Evolutionary conservation across 2,797 vertebrate genomes (phyloP).

Genomic region (Danio tinwini): DNA sequence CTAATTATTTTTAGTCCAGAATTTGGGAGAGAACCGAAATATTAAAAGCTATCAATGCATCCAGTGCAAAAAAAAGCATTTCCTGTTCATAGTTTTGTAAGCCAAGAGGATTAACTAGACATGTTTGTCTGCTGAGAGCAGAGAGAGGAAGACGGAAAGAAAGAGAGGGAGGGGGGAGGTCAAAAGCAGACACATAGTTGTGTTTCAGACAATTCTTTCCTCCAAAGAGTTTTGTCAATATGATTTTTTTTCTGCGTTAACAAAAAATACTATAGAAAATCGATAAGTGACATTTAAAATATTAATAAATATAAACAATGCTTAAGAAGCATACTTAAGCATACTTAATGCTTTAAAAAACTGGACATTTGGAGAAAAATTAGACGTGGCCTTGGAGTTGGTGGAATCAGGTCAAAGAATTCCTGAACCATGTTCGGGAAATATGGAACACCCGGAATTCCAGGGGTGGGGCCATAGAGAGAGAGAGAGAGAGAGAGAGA

Average conservation of each 20-base stretch:
- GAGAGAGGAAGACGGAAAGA: conserved; percentile 35
- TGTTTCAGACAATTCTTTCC: not conserved
- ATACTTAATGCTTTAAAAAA: too few species aligned
- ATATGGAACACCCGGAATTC: conserved; percentile 63
- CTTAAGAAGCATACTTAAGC: too few species aligned
- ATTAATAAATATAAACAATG: not conserved
- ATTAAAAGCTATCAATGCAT: conserved; percentile 11
- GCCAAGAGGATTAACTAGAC: conserved; percentile 44
- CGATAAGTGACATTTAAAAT: too few species aligned
- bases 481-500: conserved; percentile 58
- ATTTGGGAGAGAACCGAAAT: not conserved
- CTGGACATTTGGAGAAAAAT: not conserved
- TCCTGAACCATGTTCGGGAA: conserved; percentile 59
- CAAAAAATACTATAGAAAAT: not conserved
- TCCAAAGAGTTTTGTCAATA: not conserved
- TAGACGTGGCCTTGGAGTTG: conserved; percentile 23
- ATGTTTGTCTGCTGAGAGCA: conserved; percentile 23
- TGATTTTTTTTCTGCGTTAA: not conserved
- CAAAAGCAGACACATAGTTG: conserved; percentile 15
- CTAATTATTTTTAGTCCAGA: not conserved
- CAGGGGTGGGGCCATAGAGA: conserved; percentile 54
- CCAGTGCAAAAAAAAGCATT: conserved; percentile 40
- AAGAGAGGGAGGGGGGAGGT: not conserved
- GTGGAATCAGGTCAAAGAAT: conserved; percentile 59
- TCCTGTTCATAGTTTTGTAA: conserved; percentile 53